Evolutionary conservation across 2,113 vertebrate genomes (phyloP).

Genomic region (Nematolebias whitei): DNA sequence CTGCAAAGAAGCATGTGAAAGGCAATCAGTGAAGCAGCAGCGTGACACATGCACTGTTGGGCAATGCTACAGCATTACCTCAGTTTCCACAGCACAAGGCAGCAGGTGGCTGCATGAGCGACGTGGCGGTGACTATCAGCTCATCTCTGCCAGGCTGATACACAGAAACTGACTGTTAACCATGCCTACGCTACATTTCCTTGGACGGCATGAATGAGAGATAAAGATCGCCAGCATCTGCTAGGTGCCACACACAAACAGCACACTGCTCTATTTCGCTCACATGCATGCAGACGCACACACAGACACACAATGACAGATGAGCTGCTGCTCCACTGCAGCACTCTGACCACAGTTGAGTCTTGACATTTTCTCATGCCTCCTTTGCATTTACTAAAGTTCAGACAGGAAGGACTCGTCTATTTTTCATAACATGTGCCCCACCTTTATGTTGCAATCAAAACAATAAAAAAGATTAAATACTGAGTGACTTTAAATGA

Average conservation of each 20-base stretch:
- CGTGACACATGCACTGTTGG: conserved; percentile 24
- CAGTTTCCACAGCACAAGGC: conserved; percentile 54
- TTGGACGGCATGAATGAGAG: conserved; percentile 67
- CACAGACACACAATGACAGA: conserved; percentile 25
- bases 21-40: conserved; percentile 17
- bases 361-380: conserved; percentile 90
- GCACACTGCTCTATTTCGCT: neutral
- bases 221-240: conserved; percentile 68
- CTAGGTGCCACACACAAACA: conserved; percentile 17
- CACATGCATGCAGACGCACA: neutral
- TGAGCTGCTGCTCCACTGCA: conserved; percentile 81
- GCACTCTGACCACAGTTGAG: conserved; percentile 85
- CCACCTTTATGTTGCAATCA: conserved; percentile 72
- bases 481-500: neutral
- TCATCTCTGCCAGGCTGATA: conserved; percentile 60
- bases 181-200: conserved; percentile 55
- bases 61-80: conserved; percentile 43
- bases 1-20: conserved; percentile 15
- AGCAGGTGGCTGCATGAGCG: conserved; percentile 51
- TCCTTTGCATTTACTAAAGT: conserved; percentile 87
- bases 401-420: conserved; percentile 91
- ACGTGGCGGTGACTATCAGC: conserved; percentile 48
- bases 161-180: conserved; percentile 68
- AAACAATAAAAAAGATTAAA: conserved; percentile 5
- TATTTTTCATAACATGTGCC: conserved; percentile 85